A percentile compares a stretch with the other conserved stretches of the same genome.
Conservation (phyloP, 2,888 invertebrate species). For the Didymodactylos carnosus region DNA sequence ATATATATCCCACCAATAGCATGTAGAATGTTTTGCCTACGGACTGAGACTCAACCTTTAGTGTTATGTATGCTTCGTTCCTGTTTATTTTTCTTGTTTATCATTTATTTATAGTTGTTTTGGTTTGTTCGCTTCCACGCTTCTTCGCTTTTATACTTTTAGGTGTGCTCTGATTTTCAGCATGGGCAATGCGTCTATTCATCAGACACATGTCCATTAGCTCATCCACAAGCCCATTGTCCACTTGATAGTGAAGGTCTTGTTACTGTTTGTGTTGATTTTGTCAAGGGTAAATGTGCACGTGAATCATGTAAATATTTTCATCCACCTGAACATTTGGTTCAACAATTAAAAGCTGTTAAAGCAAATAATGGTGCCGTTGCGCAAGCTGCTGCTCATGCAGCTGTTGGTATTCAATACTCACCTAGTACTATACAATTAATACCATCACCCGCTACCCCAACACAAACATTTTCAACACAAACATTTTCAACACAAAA, state of each 20-base stretch:
- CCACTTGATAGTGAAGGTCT: constrained; percentile 80
- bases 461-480: neutral
- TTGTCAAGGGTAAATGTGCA: constrained; percentile 61
- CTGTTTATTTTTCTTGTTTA: neutral
- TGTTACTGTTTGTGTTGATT: constrained; percentile 99
- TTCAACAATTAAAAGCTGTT: constrained; percentile 66
- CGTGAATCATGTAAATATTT: constrained; percentile 99
- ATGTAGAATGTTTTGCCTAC: too few species aligned
- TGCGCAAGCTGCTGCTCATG: neutral
- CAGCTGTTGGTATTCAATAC: neutral
- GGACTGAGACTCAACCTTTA: too few species aligned
- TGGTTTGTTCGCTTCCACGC: neutral
- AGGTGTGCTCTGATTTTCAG: constrained; percentile 80
- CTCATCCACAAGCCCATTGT: constrained; percentile 83
- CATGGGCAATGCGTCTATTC: constrained; percentile 92
- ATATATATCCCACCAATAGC: too few species aligned
- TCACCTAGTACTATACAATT: neutral
- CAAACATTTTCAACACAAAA: too few species aligned
- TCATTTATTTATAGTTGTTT: neutral
- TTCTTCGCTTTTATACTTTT: neutral
- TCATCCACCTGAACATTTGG: constrained; percentile 98
- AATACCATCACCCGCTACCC: neutral
- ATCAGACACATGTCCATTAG: constrained; percentile 93
- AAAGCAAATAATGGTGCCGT: neutral
- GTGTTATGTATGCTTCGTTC: neutral